Percentiles rank a stretch among this genome's conserved stretches.
Evolutionary conservation across 2,113 vertebrate species (phyloP).

Genomic region (Clinocottus analis): DNA sequence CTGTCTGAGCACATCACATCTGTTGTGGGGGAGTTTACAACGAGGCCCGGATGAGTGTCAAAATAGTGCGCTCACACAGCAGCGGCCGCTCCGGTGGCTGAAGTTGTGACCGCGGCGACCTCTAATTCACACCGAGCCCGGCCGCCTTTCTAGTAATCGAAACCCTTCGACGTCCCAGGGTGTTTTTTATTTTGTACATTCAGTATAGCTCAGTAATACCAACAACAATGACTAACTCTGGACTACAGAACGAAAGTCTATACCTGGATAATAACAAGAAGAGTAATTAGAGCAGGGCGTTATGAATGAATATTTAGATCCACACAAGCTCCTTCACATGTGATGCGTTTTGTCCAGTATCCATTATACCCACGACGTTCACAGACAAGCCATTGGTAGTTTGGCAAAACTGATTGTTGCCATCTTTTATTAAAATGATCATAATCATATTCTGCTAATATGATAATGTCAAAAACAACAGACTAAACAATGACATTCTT

Average conservation of each 20-base stretch:
- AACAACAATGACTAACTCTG: background rate
- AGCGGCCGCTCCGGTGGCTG: slow-evolving; percentile 37
- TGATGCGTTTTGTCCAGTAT: slow-evolving; percentile 9
- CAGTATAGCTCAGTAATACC: background rate
- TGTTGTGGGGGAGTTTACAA: slow-evolving; percentile 78
- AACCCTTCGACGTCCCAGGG: slow-evolving; percentile 21
- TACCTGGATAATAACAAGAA: background rate
- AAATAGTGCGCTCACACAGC: slow-evolving; percentile 71
- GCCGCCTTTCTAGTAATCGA: slow-evolving; percentile 63
- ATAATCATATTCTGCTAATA: slow-evolving; percentile 15
- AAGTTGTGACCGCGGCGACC: slow-evolving; percentile 47
- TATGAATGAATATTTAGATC: slow-evolving; percentile 5
- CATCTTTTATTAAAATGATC: slow-evolving; percentile 22
- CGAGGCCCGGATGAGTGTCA: slow-evolving; percentile 77
- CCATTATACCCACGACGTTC: background rate
- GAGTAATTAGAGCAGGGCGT: background rate
- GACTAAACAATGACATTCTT: slow-evolving; percentile 7
- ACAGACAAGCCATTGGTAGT: slow-evolving; percentile 6
- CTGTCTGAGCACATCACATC: slow-evolving; percentile 77
- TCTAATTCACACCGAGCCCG: slow-evolving; percentile 60
- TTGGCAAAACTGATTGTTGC: slow-evolving; percentile 13
- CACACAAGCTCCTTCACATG: background rate
- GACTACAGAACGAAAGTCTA: background rate
- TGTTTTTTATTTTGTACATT: slow-evolving; percentile 19
- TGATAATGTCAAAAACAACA: background rate